Evolutionary conservation across 2,888 invertebrate species (phyloP).

Genomic region (Euphydryas editha): DNA sequence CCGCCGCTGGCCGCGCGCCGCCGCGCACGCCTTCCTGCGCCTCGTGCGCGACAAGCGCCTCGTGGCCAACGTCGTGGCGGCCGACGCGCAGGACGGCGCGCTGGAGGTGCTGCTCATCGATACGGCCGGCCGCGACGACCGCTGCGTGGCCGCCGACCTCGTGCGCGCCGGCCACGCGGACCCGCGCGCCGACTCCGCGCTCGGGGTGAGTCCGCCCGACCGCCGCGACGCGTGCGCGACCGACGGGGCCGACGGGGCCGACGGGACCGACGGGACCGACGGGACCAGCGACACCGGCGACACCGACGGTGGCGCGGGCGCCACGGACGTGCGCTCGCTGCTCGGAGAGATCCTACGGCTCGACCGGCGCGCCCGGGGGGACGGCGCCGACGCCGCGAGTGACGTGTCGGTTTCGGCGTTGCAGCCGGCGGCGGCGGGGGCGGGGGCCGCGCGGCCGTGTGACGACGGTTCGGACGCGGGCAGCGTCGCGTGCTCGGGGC

Average conservation of each 20-base stretch:
- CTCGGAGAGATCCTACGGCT: constrained; percentile 27
- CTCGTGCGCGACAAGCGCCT: constrained; percentile 62
- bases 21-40: constrained; percentile 65
- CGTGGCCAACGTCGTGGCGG: constrained; percentile 63
- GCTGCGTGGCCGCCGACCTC: constrained; percentile 76
- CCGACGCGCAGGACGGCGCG: constrained; percentile 55
- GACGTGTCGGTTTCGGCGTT: constrained; percentile 63
- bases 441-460: constrained; percentile 41
- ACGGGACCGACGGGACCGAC: constrained; percentile 46
- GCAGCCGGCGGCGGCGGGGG: constrained; percentile 48
- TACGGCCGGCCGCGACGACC: constrained; percentile 72
- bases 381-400: constrained; percentile 43
- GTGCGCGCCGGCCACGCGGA: constrained; percentile 78
- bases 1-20: constrained; percentile 74
- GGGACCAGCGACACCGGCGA: constrained; percentile 63
- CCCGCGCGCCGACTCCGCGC: constrained; percentile 54
- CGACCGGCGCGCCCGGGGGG: constrained; percentile 23
- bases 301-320: constrained; percentile 50
- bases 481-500: constrained; percentile 53
- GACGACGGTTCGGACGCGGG: constrained; percentile 32
- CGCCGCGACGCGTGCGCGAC: constrained; percentile 10
- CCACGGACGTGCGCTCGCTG: constrained; percentile 37
- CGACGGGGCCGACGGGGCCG: constrained; percentile 23
- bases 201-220: constrained; percentile 57
- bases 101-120: constrained; percentile 79